These are phyloP conservation scores for Aleadryas rufinucha DNA, from an alignment of 2,113 vertebrate species.

Conservation along the genomic window DNA sequence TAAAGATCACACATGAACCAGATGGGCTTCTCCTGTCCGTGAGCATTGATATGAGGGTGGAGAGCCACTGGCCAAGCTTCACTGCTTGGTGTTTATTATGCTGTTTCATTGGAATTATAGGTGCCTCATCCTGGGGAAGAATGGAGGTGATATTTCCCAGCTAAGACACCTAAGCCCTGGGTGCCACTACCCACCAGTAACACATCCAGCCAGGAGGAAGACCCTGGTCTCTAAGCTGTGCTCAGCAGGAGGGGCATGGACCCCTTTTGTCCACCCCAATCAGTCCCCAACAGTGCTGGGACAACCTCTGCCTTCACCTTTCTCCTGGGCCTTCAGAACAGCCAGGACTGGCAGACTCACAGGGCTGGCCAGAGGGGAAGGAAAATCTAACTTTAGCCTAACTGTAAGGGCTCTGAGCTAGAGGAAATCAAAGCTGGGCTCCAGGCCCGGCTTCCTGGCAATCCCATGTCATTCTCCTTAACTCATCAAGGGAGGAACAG, in stretches of 20 bases:
- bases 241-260: not conserved
- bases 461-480: not conserved
- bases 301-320: not conserved
- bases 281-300: not conserved
- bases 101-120: not conserved
- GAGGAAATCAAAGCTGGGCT: not conserved
- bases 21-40: not conserved
- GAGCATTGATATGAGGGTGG: not conserved
- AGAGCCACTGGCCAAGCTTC: not conserved
- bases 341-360: not conserved
- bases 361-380: not conserved
- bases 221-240: not conserved
- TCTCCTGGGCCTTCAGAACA: not conserved
- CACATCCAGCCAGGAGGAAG: not conserved
- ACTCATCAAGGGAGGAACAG: not conserved
- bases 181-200: not conserved
- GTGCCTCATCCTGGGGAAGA: not conserved
- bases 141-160: not conserved
- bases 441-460: not conserved
- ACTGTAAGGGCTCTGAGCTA: not conserved
- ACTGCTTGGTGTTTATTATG: not conserved
- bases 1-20: not conserved
- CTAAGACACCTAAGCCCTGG: not conserved
- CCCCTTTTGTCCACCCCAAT: not conserved
- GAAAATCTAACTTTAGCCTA: constrained; percentile 13